Evolutionary conservation across 2,113 vertebrate species (phyloP).

Genomic region (Deroptyus accipitrinus): DNA sequence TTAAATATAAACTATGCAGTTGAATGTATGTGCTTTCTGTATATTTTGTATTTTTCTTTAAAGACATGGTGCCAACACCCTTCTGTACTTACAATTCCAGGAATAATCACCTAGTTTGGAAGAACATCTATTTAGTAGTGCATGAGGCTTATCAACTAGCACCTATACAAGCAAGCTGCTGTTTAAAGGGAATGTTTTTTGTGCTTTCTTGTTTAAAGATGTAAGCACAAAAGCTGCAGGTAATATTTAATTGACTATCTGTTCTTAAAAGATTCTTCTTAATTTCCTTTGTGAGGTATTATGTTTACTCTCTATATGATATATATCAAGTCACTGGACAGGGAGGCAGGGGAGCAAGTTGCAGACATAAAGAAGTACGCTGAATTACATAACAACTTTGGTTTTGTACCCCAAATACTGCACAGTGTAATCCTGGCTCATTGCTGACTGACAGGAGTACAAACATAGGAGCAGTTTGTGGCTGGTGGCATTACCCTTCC

Average conservation of each 20-base stretch:
- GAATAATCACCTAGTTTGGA: not conserved
- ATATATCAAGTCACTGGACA: not conserved
- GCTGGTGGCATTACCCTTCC: not conserved
- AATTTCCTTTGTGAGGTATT: constrained; percentile 13
- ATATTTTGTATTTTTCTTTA: not conserved
- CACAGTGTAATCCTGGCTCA: not conserved
- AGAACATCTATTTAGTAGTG: not conserved
- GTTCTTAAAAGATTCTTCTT: constrained; percentile 46
- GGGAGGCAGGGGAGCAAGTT: not conserved
- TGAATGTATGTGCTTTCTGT: not conserved
- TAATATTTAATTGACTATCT: constrained; percentile 62
- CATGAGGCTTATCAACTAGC: constrained; percentile 39
- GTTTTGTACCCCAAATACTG: not conserved
- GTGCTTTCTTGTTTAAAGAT: constrained; percentile 3
- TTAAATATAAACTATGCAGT: not conserved
- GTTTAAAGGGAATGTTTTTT: not conserved
- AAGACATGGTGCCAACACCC: constrained; percentile 7
- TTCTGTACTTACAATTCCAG: constrained; percentile 44
- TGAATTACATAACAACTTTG: not conserved
- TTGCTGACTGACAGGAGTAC: not conserved
- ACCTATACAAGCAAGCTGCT: constrained; percentile 24
- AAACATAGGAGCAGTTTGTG: not conserved
- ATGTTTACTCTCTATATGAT: not conserved
- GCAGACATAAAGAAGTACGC: not conserved
- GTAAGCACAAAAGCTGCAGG: not conserved